Base-by-base conservation (phyloP, 2,888 invertebrate genomes). In the Drosophila testacea region DNA sequence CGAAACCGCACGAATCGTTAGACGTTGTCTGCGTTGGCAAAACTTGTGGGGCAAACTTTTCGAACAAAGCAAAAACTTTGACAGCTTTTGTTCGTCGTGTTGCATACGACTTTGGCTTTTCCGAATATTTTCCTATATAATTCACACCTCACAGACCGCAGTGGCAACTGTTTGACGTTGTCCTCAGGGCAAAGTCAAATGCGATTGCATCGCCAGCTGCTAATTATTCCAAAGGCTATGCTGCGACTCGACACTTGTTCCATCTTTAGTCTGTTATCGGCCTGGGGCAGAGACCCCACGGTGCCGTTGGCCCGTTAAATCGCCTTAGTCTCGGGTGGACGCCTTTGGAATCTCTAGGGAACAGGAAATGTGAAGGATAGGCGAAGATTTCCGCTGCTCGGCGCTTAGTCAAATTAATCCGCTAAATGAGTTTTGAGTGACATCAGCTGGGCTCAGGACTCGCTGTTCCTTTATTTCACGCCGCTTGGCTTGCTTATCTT, bases 381-480 rank as follows among this genome's bases (percentile, higher is more conserved):
- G 59, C 47, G n/a, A 54, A 62, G 59, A 64, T 73, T 61, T 77
- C 30, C 39, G 57, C 61, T 41, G 55, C 39, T 62, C 61, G 22
- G 50, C 36, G 86, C 84, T 79, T 65, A 73, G 72, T 70, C 66
- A 73, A 83, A 82, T 77, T 87, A 85, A 85, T 84, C 76, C 74
- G 50, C 54, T 71, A 83, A 84, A 87, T 85, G 81, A 87, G 76
- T 82, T 87, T 76, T 69, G 68, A 77, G 71, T 68, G 80, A 73
- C 63, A 70, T 34, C 77, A 77, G 65, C 61, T 72, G 75, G 7
- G 36, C 32, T 9, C 50, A 28, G 36, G 7, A 38, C 28, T 47
- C 32, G 11, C 10, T 77, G 55, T 30, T 69, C 64, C n/a, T 36
- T n/a, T n/a, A 36, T 50, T n/a, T 22, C 11, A 22, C 16, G 22